These are phyloP conservation scores for Mystacides longicornis DNA, from an alignment of 2,888 invertebrate genomes.

Conservation along the genomic window DNA sequence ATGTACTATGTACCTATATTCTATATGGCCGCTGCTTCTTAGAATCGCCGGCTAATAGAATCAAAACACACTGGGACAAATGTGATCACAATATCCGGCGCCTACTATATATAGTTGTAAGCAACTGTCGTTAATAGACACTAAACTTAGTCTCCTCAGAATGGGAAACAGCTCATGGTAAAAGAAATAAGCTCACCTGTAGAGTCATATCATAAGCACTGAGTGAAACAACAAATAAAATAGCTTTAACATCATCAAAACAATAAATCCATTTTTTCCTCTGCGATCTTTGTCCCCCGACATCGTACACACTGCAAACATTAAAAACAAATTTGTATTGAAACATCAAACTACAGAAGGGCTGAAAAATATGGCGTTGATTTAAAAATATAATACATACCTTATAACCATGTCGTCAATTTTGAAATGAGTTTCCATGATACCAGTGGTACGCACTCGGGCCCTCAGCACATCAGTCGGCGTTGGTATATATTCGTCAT, in stretches of 20 bases:
- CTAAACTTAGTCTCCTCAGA: too few relatives aligned
- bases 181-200: constrained; percentile 33
- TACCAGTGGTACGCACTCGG: constrained; percentile 56
- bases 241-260: constrained; percentile 57
- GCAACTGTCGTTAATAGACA: too few relatives aligned
- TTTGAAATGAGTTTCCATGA: constrained; percentile 58
- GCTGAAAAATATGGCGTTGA: too few relatives aligned
- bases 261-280: constrained; percentile 61
- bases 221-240: constrained; percentile 56
- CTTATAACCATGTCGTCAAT: constrained; percentile 50
- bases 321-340: constrained; percentile 5
- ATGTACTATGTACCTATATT: too few relatives aligned
- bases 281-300: constrained; percentile 59
- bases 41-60: too few relatives aligned
- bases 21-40: too few relatives aligned
- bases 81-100: too few relatives aligned
- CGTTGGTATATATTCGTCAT: constrained; percentile 55
- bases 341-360: not conserved
- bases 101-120: too few relatives aligned
- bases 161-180: too few relatives aligned
- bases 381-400: constrained; percentile 25
- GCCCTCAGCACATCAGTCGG: constrained; percentile 56
- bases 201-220: constrained; percentile 62
- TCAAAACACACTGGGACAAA: too few relatives aligned
- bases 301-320: constrained; percentile 53